These are phyloP conservation scores for Gryllus longicercus DNA, from an alignment of 2,888 invertebrate genomes.

Conservation along the genomic window DNA sequence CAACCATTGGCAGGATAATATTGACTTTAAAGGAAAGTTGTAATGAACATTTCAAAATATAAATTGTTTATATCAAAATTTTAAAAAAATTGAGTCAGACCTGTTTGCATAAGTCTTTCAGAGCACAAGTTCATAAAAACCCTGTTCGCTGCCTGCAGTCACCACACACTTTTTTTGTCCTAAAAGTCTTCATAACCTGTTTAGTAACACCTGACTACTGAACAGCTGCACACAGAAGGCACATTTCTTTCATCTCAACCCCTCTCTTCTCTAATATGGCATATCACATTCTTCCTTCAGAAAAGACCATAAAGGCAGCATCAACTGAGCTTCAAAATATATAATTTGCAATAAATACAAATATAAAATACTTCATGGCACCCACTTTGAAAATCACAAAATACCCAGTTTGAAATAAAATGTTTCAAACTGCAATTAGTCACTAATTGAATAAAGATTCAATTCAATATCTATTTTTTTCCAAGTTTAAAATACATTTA, in stretches of 20 bases:
- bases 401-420: background rate
- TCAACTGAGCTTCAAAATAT: background rate
- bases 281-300: background rate
- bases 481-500: background rate
- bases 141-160: too few species aligned
- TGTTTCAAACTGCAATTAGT: background rate
- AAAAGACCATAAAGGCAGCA: background rate
- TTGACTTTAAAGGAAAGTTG: too few species aligned
- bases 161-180: too few species aligned
- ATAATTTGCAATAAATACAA: background rate
- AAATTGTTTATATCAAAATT: too few species aligned
- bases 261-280: background rate
- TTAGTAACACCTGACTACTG: too few species aligned
- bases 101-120: too few species aligned
- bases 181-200: too few species aligned
- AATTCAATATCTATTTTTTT: background rate
- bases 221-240: background rate
- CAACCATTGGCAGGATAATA: too few species aligned
- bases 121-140: too few species aligned
- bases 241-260: background rate
- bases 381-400: slow-evolving; percentile 3
- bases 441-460: slow-evolving; percentile 20
- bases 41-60: too few species aligned
- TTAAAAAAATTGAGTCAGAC: too few species aligned
- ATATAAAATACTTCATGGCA: slow-evolving; percentile 9